Base-by-base conservation (phyloP, 1,140 invertebrate genomes). In the Aphelenchoides besseyi region DNA sequence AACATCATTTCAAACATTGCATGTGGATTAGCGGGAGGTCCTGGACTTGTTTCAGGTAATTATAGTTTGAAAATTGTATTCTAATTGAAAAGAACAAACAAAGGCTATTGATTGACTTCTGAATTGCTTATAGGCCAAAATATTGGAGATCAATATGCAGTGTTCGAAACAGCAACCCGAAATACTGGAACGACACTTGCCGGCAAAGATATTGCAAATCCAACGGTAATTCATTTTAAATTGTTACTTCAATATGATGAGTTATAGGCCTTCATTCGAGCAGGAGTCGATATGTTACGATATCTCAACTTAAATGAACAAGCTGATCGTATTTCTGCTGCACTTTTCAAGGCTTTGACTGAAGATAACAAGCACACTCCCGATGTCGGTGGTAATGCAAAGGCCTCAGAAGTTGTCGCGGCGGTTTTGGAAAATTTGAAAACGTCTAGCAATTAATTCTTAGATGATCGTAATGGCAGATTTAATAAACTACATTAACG, bases 1-100 rank as follows among this genome's bases (percentile, higher is more conserved):
- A 92, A 94, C 62, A 97, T 98, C 81, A 91, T 97, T 1, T 95
- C 93, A 0, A 98, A 98, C 86, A 91, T 98, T 26, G 90, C 96
- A 41, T 97, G 95, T 86, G 96, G 96, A 23, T 85, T 99, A 2
- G 90, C 97, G 70, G 96, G 96, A 0, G 96, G 96, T 2, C 93
- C 96, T 54, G 96, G 96, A 9, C 87, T 98, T 2, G 88, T 74
- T n/a, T n/a, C n/a, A n/a, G n/a, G n/a, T n/a, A n/a, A n/a, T 2
- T 52, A 1, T 52, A n/a, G n/a, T n/a, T n/a, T n/a, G n/a, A n/a
- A n/a, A n/a, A n/a, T n/a, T n/a, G n/a, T n/a, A n/a, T n/a, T n/a
- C n/a, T n/a, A n/a, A n/a, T n/a, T n/a, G n/a, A 37, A 95, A n/a
- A n/a, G n/a, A n/a, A n/a, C n/a, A n/a, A n/a, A n/a, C n/a, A n/a